These are phyloP conservation scores for Arnoldichthys spilopterus DNA, from an alignment of 2,797 vertebrate species.

Conservation along the genomic window DNA sequence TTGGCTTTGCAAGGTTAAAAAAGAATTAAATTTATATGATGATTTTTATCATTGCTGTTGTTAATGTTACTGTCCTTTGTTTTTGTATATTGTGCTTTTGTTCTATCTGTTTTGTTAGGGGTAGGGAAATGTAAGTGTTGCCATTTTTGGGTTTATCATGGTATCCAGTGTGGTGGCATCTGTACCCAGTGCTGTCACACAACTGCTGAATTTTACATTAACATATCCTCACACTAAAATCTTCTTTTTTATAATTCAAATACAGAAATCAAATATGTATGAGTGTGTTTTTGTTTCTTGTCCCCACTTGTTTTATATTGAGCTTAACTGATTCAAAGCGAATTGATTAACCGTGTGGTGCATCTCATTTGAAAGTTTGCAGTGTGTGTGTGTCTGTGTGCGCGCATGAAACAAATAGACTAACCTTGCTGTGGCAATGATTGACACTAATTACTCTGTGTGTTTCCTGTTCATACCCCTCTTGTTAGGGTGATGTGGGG, in stretches of 20 bases:
- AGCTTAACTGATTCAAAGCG: background rate
- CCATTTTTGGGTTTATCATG: background rate
- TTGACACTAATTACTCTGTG: background rate
- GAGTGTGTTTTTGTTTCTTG: background rate
- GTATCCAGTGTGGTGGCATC: background rate
- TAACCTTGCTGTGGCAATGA: background rate
- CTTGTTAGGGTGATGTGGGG: slow-evolving; percentile 86
- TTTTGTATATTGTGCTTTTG: too few species aligned
- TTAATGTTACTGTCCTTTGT: too few species aligned
- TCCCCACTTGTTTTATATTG: background rate
- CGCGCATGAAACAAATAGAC: background rate
- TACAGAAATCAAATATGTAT: background rate
- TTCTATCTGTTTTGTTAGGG: too few species aligned
- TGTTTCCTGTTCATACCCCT: background rate
- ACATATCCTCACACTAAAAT: background rate
- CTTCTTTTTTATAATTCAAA: background rate
- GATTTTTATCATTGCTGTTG: too few species aligned
- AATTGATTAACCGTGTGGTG: background rate
- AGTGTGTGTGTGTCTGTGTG: background rate
- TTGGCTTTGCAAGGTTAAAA: too few species aligned
- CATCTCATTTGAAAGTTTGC: background rate
- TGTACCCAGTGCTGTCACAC: too few species aligned
- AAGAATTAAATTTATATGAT: too few species aligned
- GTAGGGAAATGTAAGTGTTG: background rate
- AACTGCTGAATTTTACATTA: background rate